These are phyloP conservation scores for Brachionus angularis DNA, from an alignment of 1,140 invertebrate species.

Conservation along the genomic window DNA sequence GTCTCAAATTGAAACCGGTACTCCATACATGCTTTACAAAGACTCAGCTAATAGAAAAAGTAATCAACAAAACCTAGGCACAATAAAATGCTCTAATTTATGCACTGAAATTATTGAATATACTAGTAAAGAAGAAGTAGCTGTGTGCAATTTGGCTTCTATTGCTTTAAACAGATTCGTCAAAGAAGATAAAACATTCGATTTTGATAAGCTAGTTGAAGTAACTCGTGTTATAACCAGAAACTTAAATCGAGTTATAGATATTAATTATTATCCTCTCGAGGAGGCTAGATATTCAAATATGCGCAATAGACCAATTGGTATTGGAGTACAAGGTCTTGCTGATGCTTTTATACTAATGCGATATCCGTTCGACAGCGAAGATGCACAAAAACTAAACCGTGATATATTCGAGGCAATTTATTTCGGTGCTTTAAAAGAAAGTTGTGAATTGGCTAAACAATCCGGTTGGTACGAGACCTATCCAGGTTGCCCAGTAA, in stretches of 20 bases:
- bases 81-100: constrained; percentile 95
- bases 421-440: constrained; percentile 92
- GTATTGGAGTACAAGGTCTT: constrained; percentile 90
- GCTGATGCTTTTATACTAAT: constrained; percentile 94
- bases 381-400: constrained; percentile 80
- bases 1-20: constrained; percentile 95
- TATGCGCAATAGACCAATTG: constrained; percentile 84
- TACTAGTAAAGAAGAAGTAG: constrained; percentile 78
- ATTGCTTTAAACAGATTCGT: constrained; percentile 97
- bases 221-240: constrained; percentile 81
- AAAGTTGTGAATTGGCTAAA: constrained; percentile 89
- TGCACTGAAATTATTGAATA: constrained; percentile 98
- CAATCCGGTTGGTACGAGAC: constrained; percentile 80
- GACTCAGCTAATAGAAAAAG: constrained; percentile 94
- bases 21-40: constrained; percentile 94
- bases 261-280: constrained; percentile 92
- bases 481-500: constrained; percentile 82
- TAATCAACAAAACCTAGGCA: constrained; percentile 97
- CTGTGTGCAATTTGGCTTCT: constrained; percentile 96
- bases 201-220: constrained; percentile 81
- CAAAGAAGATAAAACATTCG: constrained; percentile 67
- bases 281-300: constrained; percentile 75
- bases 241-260: constrained; percentile 96
- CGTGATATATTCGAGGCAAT: constrained; percentile 96
- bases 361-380: constrained; percentile 77